A percentile compares a stretch with the other conserved stretches of the same genome.
phyloP scores from a whole-genome alignment of 1,140 invertebrate genomes.

The Copidosoma floridanum region DNA sequence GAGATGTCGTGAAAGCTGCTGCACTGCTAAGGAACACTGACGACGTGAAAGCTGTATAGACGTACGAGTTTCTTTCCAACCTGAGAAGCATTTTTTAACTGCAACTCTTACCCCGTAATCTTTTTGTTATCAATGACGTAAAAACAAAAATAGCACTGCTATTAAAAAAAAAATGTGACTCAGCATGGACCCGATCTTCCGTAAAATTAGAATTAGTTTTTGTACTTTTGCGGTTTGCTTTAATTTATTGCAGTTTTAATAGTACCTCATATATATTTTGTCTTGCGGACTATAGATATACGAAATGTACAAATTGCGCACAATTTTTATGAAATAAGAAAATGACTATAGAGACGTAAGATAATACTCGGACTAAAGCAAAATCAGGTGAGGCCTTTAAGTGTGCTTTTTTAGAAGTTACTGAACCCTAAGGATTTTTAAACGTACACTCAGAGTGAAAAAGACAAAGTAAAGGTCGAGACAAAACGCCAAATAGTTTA shows the following conservation, averaged over 20 bases:
- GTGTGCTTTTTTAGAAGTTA: neutral
- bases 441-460: constrained; percentile 10
- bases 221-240: neutral
- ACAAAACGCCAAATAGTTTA: constrained; percentile 18
- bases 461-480: neutral
- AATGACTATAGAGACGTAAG: neutral
- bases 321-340: constrained; percentile 3
- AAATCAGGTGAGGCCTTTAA: neutral
- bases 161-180: too few relatives aligned
- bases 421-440: neutral
- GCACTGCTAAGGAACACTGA: constrained; percentile 47
- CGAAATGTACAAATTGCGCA: constrained; percentile 6
- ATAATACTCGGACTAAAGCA: neutral
- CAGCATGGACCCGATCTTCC: too few relatives aligned
- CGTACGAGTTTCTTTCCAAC: too few relatives aligned
- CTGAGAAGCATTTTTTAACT: too few relatives aligned
- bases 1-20: constrained; percentile 51
- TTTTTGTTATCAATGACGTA: too few relatives aligned
- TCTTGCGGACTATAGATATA: neutral
- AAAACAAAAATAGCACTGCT: too few relatives aligned
- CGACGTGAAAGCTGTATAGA: constrained; percentile 49
- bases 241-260: constrained; percentile 11
- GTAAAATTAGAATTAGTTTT: neutral
- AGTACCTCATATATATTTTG: neutral
- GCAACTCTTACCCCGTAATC: too few relatives aligned